Conservation (phyloP, 2,888 invertebrate genomes). For the Brenthis ino region DNA sequence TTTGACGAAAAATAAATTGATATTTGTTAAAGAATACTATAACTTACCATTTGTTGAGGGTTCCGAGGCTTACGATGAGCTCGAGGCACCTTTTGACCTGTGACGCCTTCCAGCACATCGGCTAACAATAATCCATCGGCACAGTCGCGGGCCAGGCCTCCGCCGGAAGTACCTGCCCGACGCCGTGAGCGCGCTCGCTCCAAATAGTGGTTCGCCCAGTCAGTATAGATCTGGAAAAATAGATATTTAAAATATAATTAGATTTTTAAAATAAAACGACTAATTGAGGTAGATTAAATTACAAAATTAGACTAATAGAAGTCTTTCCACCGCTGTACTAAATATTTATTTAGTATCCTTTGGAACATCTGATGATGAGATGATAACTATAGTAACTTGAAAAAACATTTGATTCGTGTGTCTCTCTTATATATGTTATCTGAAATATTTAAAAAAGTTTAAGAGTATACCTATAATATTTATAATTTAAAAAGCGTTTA, state of each 20-base stretch:
- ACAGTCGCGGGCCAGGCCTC: conserved; percentile 94
- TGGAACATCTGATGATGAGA: too few species aligned
- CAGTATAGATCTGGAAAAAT: conserved; percentile 94
- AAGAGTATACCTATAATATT: too few species aligned
- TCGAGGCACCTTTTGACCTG: conserved; percentile 86
- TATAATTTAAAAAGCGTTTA: too few species aligned
- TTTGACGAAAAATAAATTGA: too few species aligned
- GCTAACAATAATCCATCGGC: conserved; percentile 95
- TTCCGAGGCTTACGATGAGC: conserved; percentile 92
- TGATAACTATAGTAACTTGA: too few species aligned
- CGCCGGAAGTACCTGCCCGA: conserved; percentile 85
- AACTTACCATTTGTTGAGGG: conserved; percentile 95
- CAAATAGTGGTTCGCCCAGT: conserved; percentile 99
- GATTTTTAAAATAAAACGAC: background rate
- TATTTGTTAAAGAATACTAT: background rate
- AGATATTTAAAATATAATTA: background rate
- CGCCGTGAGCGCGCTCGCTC: conserved; percentile 94
- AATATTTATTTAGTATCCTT: too few species aligned
- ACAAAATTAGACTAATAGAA: too few species aligned
- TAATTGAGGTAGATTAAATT: too few species aligned
- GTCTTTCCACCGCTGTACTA: too few species aligned
- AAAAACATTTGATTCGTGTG: too few species aligned
- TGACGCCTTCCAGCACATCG: conserved; percentile 97
- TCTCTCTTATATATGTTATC: too few species aligned
- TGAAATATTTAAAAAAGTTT: too few species aligned